Percentiles rank a stretch among this genome's conserved stretches.
These are phyloP conservation scores for Eriocheir sinensis DNA, from an alignment of 1,140 invertebrate species.

Conservation along the genomic window DNA sequence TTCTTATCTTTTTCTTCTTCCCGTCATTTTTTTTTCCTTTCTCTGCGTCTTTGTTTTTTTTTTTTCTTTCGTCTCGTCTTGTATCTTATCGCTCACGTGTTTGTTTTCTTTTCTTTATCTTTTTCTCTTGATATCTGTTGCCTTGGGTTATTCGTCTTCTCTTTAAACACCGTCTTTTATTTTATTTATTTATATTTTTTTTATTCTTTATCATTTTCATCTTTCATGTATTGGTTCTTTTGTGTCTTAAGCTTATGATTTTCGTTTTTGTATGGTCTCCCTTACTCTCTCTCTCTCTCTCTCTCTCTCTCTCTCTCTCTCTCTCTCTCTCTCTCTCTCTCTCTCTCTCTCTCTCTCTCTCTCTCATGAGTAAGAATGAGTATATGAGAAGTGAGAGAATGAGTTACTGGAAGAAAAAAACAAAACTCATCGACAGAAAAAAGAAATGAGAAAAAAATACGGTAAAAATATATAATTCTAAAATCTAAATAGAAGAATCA, in stretches of 20 bases:
- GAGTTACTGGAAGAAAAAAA: too few species aligned
- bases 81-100: not conserved
- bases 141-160: not conserved
- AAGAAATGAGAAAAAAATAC: too few species aligned
- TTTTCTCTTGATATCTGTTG: not conserved
- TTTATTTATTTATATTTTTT: not conserved
- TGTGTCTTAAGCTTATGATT: too few species aligned
- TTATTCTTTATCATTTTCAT: too few species aligned
- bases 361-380: too few species aligned
- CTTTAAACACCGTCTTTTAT: not conserved
- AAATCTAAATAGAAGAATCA: too few species aligned
- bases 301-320: slow-evolving; percentile 44
- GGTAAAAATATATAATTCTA: too few species aligned
- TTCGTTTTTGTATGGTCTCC: too few species aligned
- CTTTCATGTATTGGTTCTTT: too few species aligned
- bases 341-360: not conserved
- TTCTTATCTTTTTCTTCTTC: not conserved
- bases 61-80: not conserved
- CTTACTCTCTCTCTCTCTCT: not conserved
- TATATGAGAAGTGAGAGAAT: too few species aligned
- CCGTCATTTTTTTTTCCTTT: not conserved
- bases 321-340: slow-evolving; percentile 31
- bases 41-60: not conserved
- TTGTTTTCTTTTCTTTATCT: not conserved
- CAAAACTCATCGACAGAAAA: too few species aligned